Percentiles rank a stretch among this genome's conserved stretches.
Conservation (phyloP, 2,888 invertebrate genomes). For the Cosmia pyralina region DNA sequence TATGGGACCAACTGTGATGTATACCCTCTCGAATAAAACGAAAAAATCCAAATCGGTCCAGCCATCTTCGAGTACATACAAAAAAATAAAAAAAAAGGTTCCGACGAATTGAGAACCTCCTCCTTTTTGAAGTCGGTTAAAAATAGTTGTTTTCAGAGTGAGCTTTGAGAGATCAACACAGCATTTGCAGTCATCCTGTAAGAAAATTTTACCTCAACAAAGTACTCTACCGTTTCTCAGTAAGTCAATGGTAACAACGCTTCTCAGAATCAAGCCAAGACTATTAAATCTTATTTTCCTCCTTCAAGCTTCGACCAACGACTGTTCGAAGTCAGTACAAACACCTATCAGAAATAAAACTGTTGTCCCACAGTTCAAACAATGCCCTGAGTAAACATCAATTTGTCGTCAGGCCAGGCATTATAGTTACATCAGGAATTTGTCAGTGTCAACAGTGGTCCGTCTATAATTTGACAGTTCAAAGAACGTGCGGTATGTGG, state of each 20-base stretch:
- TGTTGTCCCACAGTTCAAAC: slow-evolving; percentile 5
- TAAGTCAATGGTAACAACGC: not conserved
- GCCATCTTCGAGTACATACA: no score
- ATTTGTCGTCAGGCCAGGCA: not conserved
- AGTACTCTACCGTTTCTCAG: not conserved
- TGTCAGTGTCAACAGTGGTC: slow-evolving; percentile 23
- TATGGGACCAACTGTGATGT: no score
- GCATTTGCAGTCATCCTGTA: not conserved
- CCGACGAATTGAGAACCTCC: no score
- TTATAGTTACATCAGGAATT: slow-evolving; percentile 25
- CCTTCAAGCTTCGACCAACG: not conserved
- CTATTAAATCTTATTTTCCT: slow-evolving; percentile 24
- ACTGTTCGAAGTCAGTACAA: slow-evolving; percentile 4
- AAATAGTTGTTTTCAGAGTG: slow-evolving; percentile 1
- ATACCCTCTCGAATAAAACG: no score
- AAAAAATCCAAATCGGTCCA: no score
- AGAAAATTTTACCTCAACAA: not conserved
- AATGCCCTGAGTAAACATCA: slow-evolving; percentile 17
- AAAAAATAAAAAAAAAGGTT: no score
- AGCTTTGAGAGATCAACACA: not conserved
- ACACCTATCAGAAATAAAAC: not conserved
- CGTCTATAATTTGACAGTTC: slow-evolving; percentile 54
- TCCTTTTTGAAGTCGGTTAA: no score
- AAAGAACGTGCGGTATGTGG: slow-evolving; percentile 43
- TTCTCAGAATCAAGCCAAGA: slow-evolving; percentile 24